These are phyloP conservation scores for Drosophila tsacasi DNA, from an alignment of 1,140 invertebrate species.

Conservation along the genomic window DNA sequence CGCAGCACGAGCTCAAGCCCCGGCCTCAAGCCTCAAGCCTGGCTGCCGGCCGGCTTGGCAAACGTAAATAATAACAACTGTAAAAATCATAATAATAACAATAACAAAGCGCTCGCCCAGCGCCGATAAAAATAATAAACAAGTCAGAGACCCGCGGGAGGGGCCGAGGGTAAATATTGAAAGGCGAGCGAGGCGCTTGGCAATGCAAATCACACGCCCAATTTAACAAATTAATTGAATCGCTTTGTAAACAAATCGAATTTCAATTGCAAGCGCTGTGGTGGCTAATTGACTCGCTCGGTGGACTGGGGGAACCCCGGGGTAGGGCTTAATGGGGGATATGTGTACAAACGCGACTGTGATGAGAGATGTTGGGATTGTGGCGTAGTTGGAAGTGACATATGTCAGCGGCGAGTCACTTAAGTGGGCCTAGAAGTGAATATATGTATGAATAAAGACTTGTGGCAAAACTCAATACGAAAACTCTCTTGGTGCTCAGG, in stretches of 20 bases:
- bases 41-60: constrained; percentile 13
- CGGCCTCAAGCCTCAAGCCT: not conserved
- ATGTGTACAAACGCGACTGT: not conserved
- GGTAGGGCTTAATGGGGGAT: not conserved
- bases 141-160: not conserved
- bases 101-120: constrained; percentile 21
- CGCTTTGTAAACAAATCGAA: constrained; percentile 52
- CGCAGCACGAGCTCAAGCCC: constrained; percentile 6
- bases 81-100: constrained; percentile 30
- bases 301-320: constrained; percentile 1
- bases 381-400: not conserved
- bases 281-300: constrained; percentile 13
- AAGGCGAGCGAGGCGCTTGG: constrained; percentile 30
- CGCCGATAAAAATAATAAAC: constrained; percentile 36
- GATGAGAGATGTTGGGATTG: constrained; percentile 5
- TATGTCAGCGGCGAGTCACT: not conserved
- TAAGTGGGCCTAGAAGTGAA: not conserved
- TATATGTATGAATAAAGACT: not conserved
- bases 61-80: constrained; percentile 40
- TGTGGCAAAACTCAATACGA: no score
- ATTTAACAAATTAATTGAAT: constrained; percentile 60
- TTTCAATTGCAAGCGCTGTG: constrained; percentile 10
- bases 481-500: no score
- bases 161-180: constrained; percentile 15
- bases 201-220: constrained; percentile 50